These are phyloP conservation scores for Drosophila baimaii DNA, from an alignment of 1,140 invertebrate species.

Conservation along the genomic window DNA sequence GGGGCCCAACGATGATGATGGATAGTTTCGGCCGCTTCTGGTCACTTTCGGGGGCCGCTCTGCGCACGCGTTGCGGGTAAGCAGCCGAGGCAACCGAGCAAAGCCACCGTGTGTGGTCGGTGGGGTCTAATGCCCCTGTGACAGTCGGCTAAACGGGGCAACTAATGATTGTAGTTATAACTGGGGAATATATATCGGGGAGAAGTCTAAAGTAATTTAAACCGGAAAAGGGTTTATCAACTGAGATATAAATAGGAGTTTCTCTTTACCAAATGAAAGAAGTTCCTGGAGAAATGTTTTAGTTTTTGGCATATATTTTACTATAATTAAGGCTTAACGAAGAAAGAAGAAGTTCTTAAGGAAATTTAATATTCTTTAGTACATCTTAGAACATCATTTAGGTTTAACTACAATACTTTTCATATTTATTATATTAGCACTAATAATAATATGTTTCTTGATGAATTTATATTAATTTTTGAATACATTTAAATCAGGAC, in stretches of 20 bases:
- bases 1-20: constrained; percentile 51
- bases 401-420: no score
- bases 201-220: not conserved
- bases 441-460: no score
- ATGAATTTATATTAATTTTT: no score
- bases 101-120: constrained; percentile 4
- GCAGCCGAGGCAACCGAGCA: constrained; percentile 22
- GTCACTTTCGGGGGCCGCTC: constrained; percentile 44
- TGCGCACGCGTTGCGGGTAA: constrained; percentile 79
- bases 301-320: no score
- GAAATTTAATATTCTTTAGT: no score
- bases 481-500: not conserved
- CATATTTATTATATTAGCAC: no score
- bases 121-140: constrained; percentile 16
- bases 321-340: no score
- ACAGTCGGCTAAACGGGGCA: constrained; percentile 13
- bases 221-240: not conserved
- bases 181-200: not conserved
- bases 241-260: no score
- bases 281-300: no score
- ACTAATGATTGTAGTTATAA: constrained; percentile 8
- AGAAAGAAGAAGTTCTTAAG: no score
- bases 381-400: no score
- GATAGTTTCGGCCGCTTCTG: constrained; percentile 77
- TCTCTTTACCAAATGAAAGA: no score